Conservation (phyloP, 1,140 invertebrate genomes). For the Lasioglossum baleicum region DNA sequence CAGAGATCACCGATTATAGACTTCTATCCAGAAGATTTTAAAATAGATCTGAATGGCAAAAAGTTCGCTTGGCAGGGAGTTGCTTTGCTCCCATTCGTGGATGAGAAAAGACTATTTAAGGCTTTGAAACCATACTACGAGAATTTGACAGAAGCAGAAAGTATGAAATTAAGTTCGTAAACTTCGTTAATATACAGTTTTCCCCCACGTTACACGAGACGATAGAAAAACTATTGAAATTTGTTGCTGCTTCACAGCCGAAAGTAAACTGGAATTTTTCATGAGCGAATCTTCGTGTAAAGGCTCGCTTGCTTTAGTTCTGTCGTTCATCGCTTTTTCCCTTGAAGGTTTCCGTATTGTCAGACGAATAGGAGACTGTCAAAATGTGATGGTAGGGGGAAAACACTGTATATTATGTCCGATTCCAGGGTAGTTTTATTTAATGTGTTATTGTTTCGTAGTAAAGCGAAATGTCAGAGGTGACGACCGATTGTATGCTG, state of each 20-base stretch:
- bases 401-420: too few relatives aligned
- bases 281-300: too few relatives aligned
- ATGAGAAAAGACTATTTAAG: slow-evolving; percentile 94
- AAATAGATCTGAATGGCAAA: slow-evolving; percentile 99
- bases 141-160: slow-evolving; percentile 90
- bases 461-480: slow-evolving; percentile 85
- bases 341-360: too few relatives aligned
- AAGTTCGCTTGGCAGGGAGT: slow-evolving; percentile 99
- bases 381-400: too few relatives aligned
- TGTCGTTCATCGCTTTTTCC: too few relatives aligned
- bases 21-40: slow-evolving; percentile 99
- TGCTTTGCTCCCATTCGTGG: slow-evolving; percentile 98
- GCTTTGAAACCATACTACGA: slow-evolving; percentile 91
- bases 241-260: too few relatives aligned
- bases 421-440: too few relatives aligned
- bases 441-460: slow-evolving; percentile 52
- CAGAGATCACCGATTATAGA: slow-evolving; percentile 97
- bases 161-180: slow-evolving; percentile 74
- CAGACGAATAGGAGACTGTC: too few relatives aligned
- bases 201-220: too few relatives aligned
- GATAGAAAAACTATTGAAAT: too few relatives aligned
- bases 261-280: too few relatives aligned
- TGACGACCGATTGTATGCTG: slow-evolving; percentile 90
- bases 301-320: too few relatives aligned
- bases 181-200: neutral